Percentiles rank a stretch among this genome's conserved stretches.
phyloP scores from a whole-genome alignment of 2,113 vertebrate genomes.

The Sigmodon hispidus region DNA sequence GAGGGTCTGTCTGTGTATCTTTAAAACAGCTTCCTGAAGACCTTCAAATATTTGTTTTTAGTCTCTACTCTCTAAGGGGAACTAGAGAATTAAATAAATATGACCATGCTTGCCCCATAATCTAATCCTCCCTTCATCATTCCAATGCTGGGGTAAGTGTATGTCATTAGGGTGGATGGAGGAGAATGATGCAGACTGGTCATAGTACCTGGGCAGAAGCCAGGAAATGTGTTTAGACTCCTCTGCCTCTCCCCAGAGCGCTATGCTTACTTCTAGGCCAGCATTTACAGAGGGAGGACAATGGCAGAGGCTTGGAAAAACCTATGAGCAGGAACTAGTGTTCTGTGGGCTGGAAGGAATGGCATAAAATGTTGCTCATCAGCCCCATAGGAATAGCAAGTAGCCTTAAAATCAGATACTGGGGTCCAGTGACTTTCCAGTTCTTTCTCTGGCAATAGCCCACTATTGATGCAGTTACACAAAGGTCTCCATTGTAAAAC shows the following conservation, averaged over 20 bases:
- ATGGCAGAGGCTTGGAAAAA: not conserved
- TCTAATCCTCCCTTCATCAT: not conserved
- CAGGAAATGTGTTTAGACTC: not conserved
- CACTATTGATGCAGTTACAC: not conserved
- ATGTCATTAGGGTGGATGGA: not conserved
- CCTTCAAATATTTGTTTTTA: conserved; percentile 12
- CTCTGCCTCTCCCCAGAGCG: not conserved
- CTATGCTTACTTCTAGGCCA: conserved; percentile 41
- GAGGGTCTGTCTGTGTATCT: not conserved
- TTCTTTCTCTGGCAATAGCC: not conserved
- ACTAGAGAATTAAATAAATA: conserved; percentile 46
- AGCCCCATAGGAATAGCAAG: not conserved
- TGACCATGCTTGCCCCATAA: not conserved
- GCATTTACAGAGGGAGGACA: not conserved
- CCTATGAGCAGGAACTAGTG: not conserved
- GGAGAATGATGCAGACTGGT: not conserved
- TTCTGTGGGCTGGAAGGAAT: not conserved
- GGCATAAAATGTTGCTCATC: not conserved
- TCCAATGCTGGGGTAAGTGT: conserved; percentile 7
- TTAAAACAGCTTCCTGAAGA: conserved; percentile 28
- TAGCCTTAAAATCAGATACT: not conserved
- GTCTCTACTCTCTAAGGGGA: conserved; percentile 46
- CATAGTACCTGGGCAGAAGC: not conserved
- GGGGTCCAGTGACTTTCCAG: not conserved
- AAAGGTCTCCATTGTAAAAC: not conserved